Evolutionary conservation across 2,113 vertebrate genomes (phyloP).

Genomic region (Calyptomena viridis): DNA sequence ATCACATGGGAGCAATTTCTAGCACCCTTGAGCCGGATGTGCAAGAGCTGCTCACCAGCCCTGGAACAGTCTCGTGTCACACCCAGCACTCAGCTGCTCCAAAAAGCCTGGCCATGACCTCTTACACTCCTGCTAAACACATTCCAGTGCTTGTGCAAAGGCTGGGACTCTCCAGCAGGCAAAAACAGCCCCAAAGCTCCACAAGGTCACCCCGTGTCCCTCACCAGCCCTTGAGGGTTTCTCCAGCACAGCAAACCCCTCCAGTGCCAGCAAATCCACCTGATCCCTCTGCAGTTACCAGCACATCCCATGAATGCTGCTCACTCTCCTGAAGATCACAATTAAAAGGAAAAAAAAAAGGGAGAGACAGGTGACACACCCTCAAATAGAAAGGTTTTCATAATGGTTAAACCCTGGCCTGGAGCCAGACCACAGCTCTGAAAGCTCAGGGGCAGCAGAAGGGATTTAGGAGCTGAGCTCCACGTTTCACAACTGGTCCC

Average conservation of each 20-base stretch:
- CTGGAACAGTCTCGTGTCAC: accelerated
- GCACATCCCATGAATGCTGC: neutral
- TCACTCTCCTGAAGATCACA: neutral
- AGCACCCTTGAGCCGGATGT: neutral
- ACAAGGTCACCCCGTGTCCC: accelerated
- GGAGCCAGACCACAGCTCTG: neutral
- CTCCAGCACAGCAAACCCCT: neutral
- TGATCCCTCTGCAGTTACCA: neutral
- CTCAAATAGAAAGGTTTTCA: neutral
- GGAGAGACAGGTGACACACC: neutral
- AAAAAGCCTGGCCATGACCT: neutral
- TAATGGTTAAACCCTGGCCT: neutral
- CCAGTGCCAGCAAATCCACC: neutral
- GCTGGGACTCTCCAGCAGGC: neutral
- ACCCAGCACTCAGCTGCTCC: neutral
- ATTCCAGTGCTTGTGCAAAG: neutral
- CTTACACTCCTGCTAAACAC: neutral
- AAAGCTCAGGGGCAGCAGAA: neutral
- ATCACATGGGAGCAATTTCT: neutral
- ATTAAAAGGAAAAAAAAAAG: too few species aligned
- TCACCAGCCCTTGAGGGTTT: neutral
- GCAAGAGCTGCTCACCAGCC: neutral
- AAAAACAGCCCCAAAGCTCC: accelerated
- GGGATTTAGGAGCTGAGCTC: neutral
- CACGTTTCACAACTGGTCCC: neutral